Base-by-base conservation (phyloP, 2,797 vertebrate species). In the Rhinogobio ventralis region DNA sequence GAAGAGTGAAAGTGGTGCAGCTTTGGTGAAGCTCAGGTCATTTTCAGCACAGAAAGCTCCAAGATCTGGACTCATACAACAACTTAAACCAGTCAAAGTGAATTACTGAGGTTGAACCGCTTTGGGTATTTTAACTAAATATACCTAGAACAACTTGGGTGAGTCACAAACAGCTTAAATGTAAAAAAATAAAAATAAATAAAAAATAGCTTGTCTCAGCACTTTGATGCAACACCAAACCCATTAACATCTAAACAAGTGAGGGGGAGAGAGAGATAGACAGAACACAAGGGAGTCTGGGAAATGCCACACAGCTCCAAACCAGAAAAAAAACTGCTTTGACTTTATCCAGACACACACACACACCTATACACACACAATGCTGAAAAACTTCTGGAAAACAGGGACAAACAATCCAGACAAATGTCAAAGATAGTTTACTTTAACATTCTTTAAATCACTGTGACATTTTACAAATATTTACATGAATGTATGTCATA, bases 1-100 rank as follows among this genome's bases (percentile, higher is more conserved):
- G 9, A 78, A 84, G 81, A 89, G 78, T 68, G 28, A 88, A 90
- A 68, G 17, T 60, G 60, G 74, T 46, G 25, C 36, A 60, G 64
- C 73, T 46, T 78, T 42, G 53, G 19, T 33, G 7, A 66, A 53
- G 13, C 13, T 77, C 19, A n/a, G 33, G 14, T 46, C 11, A 36
- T 64, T 30, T 51, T 51, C 23, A 49, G 60, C 30, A 75, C 57
- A 74, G 42, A 66, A 36, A 66, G 25, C 42, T 28, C 3, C 33
- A 28, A 42, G 49, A 77, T 75, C 25, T 30, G 11, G 7, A 39
- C 10, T 42, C 36, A 42, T 28, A 57, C n/a, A 68, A 28, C 62
- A 68, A 57, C n/a, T 46, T 60, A 60, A 60, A 28, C 5, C 20
- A 68, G 45, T n/a, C 46, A 25, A 53, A 55, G 23, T 81, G 20